Evolutionary conservation across 2,113 vertebrate species (phyloP), one percentile per base, ranked within the genome.

Genomic region (Nycticorax nycticorax): DNA sequence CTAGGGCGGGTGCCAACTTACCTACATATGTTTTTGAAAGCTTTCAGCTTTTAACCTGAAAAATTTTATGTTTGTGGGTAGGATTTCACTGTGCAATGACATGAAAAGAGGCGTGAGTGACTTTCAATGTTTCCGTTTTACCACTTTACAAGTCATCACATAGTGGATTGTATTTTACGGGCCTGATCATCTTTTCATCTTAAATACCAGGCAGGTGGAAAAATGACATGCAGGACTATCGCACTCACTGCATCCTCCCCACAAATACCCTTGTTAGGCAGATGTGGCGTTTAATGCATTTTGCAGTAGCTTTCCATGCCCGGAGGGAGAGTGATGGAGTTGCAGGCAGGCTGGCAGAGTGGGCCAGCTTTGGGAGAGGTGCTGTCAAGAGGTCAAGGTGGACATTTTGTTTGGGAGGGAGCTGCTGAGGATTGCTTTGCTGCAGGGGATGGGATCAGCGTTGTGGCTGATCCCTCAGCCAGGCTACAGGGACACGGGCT

Each of bases 81-180:
- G 66, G 71, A 76, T 95, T 95, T 96, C 77, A 69, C 81, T 20
- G 66, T 66, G 69, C 62, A 82, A 48, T 56, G 91, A 84, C 84
- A 79, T 43, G 91, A 78, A 90, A 96, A 84, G 90, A 77, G 62
- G 67, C 5, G 5, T 30, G 81, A 89, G 66, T 87, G 77, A 79
- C 72, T 94, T 89, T 72, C 76, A 92, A 14, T 57, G 73, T 88
- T 89, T 85, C 73, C 7, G 0, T 95, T 95, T 85, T 94, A 94
- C 64, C 3, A 2, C 95, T 89, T 93, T 86, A 89, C 88, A 94
- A 95, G 66, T 95, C 52, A 37, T 85, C 48, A 17, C 0, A 1
- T 28, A 96, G 95, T 91, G 66, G 86, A 82, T 95, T 92, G 50
- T 87, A 12, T 97, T 96, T 93, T 95, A 94, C 3, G 11, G 86